Conservation (phyloP, 2,797 vertebrate genomes). For the Scleropages formosus region DNA sequence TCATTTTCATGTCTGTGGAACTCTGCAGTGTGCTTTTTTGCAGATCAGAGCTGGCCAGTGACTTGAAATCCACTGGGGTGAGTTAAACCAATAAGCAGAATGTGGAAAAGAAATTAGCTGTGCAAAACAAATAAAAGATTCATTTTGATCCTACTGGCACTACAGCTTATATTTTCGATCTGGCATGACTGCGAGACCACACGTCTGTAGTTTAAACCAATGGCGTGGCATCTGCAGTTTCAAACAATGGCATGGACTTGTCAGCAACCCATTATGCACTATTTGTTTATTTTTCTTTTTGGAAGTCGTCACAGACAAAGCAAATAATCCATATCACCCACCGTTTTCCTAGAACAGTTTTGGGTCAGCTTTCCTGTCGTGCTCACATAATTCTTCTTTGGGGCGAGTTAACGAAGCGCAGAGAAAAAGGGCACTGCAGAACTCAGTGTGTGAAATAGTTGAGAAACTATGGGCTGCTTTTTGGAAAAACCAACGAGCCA, state of each 20-base stretch:
- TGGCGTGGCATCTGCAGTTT: not conserved
- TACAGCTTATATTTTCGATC: not conserved
- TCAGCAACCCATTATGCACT: slow-evolving; percentile 5
- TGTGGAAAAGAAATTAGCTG: slow-evolving; percentile 20
- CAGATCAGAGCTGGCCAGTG: slow-evolving; percentile 6
- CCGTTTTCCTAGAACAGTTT: slow-evolving; percentile 3
- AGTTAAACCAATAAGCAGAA: slow-evolving; percentile 19
- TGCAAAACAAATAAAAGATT: slow-evolving; percentile 30
- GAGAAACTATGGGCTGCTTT: not conserved
- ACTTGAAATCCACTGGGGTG: not conserved
- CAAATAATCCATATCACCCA: not conserved
- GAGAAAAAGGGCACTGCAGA: not conserved
- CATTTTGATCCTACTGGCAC: not conserved
- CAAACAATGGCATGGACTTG: not conserved
- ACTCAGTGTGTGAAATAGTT: slow-evolving; percentile 4
- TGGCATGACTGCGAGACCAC: not conserved
- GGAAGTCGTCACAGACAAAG: not conserved
- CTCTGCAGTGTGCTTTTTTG: not conserved
- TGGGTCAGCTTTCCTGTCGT: not conserved
- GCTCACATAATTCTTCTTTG: not conserved
- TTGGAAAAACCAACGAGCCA: not conserved
- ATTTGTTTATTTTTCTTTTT: slow-evolving; percentile 5
- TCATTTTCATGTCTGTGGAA: slow-evolving; percentile 5
- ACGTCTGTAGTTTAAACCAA: not conserved
- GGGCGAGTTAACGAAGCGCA: not conserved